These are phyloP conservation scores for Aphrophora alni DNA, from an alignment of 2,888 invertebrate species.

Conservation along the genomic window DNA sequence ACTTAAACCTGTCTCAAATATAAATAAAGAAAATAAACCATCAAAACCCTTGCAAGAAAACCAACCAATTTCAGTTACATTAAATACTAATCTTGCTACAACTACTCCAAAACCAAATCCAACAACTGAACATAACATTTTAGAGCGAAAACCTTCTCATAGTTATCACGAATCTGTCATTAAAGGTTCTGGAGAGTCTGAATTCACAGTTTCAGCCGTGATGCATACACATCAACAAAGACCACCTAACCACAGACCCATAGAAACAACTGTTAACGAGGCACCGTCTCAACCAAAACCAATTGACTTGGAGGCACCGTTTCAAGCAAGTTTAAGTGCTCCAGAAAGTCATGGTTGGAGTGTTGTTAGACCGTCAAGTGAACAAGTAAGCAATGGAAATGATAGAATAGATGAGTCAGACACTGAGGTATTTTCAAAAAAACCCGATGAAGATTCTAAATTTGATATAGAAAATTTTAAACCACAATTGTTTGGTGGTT, in stretches of 20 bases:
- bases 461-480: conserved; percentile 72
- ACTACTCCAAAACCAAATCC: conserved; percentile 34
- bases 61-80: conserved; percentile 47
- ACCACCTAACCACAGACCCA: conserved; percentile 41
- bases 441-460: conserved; percentile 50
- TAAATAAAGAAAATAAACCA: conserved; percentile 32
- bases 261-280: conserved; percentile 54
- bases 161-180: conserved; percentile 24
- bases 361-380: conserved; percentile 41
- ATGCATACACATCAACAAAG: conserved; percentile 56
- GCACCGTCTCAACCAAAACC: conserved; percentile 58
- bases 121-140: conserved; percentile 14
- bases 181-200: conserved; percentile 50
- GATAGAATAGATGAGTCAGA: conserved; percentile 34
- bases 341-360: conserved; percentile 54
- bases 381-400: conserved; percentile 36
- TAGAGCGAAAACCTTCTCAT: conserved; percentile 7
- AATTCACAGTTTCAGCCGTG: conserved; percentile 58
- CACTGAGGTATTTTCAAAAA: conserved; percentile 29
- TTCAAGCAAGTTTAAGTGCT: conserved; percentile 69
- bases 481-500: conserved; percentile 72
- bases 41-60: conserved; percentile 31
- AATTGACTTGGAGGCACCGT: conserved; percentile 71
- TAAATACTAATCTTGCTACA: conserved; percentile 43
- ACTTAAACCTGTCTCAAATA: conserved; percentile 37